Evolutionary conservation across 2,797 vertebrate genomes (phyloP), one percentile per base, ranked within the genome.

Genomic region (Thamnophis elegans): DNA sequence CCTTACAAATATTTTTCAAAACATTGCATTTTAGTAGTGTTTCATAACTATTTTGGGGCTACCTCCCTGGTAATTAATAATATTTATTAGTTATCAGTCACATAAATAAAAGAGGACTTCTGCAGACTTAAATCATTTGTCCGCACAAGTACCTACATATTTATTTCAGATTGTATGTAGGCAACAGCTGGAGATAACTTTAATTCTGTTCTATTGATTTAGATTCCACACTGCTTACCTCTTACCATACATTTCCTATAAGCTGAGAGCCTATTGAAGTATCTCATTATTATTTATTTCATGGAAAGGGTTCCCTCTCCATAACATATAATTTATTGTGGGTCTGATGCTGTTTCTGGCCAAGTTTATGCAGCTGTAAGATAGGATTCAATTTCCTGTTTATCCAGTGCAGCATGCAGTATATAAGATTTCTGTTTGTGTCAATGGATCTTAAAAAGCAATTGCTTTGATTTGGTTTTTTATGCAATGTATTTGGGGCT

Each of bases 371-470:
- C 53, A 91, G 42, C 62, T 94, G 26, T 54, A 93, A 54, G 93
- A 96, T 90, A 6, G 9, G 93, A 95, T 93, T 94, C n/a, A 94
- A 88, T 95, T 96, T 96, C 73, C 93, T 92, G 78, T 91, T 94
- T 88, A 65, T 47, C 88, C 51, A 16, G 8, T 58, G 3, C 12
- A 36, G 91, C 9, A 91, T 47, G 14, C 0, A 94, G 18, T 94
- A 96, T 96, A 94, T 93, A 94, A 62, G 11, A 87, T 95, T 96
- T 95, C 10, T 93, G 25, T 96, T 94, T 90, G 89, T 91, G 22
- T 93, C 90, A 93, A 56, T 13, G 89, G 32, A 28, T 87, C 87
- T 95, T 93, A 92, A 94, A 96, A 94, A 36, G 1, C 26, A 95
- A 95, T 94, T 89, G 85, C 25, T 95, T 95, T 94, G 5, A 54